Evolutionary conservation across 2,888 invertebrate genomes (phyloP).

Genomic region (Abrostola tripartita): DNA sequence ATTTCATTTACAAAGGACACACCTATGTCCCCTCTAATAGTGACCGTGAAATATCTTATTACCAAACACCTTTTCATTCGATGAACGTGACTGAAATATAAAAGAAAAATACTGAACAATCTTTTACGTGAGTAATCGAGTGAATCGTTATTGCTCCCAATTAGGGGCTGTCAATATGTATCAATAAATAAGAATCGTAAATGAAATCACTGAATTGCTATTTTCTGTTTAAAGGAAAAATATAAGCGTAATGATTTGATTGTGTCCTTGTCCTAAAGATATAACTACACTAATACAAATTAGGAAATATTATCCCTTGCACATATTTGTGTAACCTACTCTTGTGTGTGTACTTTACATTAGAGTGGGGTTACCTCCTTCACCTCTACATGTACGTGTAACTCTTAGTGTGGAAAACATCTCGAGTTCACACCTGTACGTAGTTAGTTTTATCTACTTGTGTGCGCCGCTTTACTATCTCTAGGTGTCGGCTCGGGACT

Average conservation of each 20-base stretch:
- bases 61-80: conserved; percentile 32
- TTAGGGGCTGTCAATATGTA: conserved; percentile 49
- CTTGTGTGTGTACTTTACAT: conserved; percentile 62
- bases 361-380: conserved; percentile 58
- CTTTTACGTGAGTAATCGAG: conserved; percentile 18
- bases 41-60: conserved; percentile 22
- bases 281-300: conserved; percentile 19
- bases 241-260: conserved; percentile 18
- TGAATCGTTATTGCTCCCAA: conserved; percentile 42
- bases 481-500: conserved; percentile 37
- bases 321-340: conserved; percentile 58
- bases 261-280: conserved; percentile 28
- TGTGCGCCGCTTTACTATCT: conserved; percentile 49
- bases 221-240: conserved; percentile 3
- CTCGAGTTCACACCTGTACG: conserved; percentile 52
- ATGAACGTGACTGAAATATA: conserved; percentile 27
- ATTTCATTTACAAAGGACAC: conserved; percentile 12
- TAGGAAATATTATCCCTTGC: conserved; percentile 49
- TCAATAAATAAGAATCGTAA: conserved; percentile 31
- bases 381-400: conserved; percentile 48
- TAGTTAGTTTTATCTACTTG: conserved; percentile 55
- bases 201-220: conserved; percentile 18
- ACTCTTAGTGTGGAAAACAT: conserved; percentile 56
- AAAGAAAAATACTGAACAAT: conserved; percentile 17
- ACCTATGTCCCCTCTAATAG: conserved; percentile 13